Evolutionary conservation across 1,140 invertebrate genomes (phyloP).

Genomic region (Scaptomyza hsui): DNA sequence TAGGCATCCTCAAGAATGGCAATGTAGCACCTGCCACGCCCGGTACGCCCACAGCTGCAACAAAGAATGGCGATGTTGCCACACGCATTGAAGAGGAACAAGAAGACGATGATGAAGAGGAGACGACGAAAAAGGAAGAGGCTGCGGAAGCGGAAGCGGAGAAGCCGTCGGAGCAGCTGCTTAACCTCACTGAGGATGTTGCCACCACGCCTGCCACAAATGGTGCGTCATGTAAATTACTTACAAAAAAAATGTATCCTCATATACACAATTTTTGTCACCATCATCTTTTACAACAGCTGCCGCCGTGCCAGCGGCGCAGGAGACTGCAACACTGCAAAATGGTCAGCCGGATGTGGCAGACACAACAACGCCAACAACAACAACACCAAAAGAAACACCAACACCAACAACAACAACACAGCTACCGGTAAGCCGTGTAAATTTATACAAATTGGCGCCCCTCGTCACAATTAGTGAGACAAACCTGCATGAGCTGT

Average conservation of each 20-base stretch:
- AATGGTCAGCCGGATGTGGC: conserved; percentile 51
- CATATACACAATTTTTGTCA: conserved; percentile 27
- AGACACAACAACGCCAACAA: conserved; percentile 4
- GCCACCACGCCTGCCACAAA: conserved; percentile 33
- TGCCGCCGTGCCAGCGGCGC: conserved; percentile 6
- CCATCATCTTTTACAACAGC: conserved; percentile 28
- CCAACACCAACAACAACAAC: conserved; percentile 11
- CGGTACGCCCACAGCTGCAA: conserved; percentile 45
- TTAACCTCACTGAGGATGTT: conserved; percentile 40
- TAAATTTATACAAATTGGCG: conserved; percentile 66
- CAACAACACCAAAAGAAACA: conserved; percentile 1
- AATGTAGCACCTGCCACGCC: conserved; percentile 47
- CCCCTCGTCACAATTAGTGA: conserved; percentile 78
- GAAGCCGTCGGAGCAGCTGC: conserved; percentile 23
- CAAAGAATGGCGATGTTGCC: conserved; percentile 74
- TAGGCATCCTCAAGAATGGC: conserved; percentile 83
- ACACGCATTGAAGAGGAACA: conserved; percentile 69
- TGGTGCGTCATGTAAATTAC: conserved; percentile 62
- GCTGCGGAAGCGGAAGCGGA: conserved; percentile 11
- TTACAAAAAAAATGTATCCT: conserved; percentile 20
- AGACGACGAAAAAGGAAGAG: neutral
- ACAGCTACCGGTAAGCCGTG: conserved; percentile 74
- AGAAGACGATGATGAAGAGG: conserved; percentile 57
- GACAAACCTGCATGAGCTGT: conserved; percentile 70
- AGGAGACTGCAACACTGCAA: conserved; percentile 5